These are phyloP conservation scores for Helicoverpa assulta DNA, from an alignment of 2,888 invertebrate genomes.

Conservation along the genomic window DNA sequence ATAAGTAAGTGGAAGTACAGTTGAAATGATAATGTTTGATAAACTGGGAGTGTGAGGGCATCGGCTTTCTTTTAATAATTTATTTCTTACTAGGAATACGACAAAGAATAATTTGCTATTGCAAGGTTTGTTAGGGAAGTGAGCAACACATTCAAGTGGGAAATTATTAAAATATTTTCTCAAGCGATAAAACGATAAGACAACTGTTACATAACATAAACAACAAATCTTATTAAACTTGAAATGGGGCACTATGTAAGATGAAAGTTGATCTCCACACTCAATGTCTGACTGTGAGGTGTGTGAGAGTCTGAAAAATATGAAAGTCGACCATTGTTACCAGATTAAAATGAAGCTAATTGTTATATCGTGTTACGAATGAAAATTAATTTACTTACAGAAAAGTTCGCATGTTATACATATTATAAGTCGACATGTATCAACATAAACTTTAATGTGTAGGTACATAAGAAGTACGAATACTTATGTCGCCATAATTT, in stretches of 20 bases:
- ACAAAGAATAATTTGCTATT: too few species aligned
- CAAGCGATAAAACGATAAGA: too few species aligned
- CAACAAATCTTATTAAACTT: slow-evolving; percentile 15
- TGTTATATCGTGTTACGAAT: not conserved
- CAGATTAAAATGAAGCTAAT: not conserved
- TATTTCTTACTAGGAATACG: too few species aligned
- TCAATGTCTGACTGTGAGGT: slow-evolving; percentile 27
- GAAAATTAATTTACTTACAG: not conserved
- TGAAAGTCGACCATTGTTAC: slow-evolving; percentile 38
- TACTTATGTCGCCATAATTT: too few species aligned
- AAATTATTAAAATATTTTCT: too few species aligned
- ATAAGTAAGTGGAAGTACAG: not conserved
- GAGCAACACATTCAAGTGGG: too few species aligned
- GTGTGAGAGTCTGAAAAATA: slow-evolving; percentile 30
- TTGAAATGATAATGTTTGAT: slow-evolving; percentile 5
- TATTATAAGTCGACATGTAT: not conserved
- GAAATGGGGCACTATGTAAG: not conserved
- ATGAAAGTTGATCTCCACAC: slow-evolving; percentile 16
- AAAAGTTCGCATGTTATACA: not conserved
- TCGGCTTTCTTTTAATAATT: too few species aligned
- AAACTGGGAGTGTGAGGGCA: slow-evolving; percentile 6
- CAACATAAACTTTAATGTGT: not conserved
- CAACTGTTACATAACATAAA: not conserved
- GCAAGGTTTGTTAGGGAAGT: too few species aligned
- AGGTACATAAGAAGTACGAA: not conserved